Percentiles rank a stretch among this genome's conserved stretches.
Evolutionary conservation across 2,113 vertebrate genomes (phyloP).

Genomic region (Colossoma macropomum): DNA sequence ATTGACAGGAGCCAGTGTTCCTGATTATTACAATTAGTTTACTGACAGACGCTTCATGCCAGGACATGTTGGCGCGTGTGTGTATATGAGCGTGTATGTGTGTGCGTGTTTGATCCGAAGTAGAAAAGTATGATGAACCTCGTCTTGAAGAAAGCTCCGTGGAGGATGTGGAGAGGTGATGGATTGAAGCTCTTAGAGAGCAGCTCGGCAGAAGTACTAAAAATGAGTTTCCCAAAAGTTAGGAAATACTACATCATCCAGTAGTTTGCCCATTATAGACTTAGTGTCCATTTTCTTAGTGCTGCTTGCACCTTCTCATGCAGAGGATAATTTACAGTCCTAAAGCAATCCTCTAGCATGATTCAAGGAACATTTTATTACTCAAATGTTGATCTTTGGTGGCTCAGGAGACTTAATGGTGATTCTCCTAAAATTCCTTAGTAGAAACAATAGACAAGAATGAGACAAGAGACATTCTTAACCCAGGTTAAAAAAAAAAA

Average conservation of each 20-base stretch:
- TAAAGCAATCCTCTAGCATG: neutral
- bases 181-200: neutral
- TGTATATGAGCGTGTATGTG: constrained; percentile 52
- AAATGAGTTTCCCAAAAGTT: neutral
- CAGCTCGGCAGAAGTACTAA: neutral
- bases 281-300: neutral
- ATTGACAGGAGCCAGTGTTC: constrained; percentile 54
- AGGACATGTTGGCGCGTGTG: constrained; percentile 50
- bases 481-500: too few species aligned
- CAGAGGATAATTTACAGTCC: neutral
- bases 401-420: too few species aligned
- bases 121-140: constrained; percentile 4
- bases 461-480: too few species aligned
- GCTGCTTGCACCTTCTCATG: neutral
- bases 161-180: neutral
- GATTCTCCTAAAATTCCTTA: too few species aligned
- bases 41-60: constrained; percentile 53
- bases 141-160: constrained; percentile 20
- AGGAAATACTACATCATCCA: neutral
- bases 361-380: neutral
- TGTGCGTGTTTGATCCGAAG: constrained; percentile 20
- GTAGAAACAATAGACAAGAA: too few species aligned
- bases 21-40: constrained; percentile 55
- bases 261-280: neutral
- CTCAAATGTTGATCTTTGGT: too few species aligned